phyloP scores from a whole-genome alignment of 2,888 invertebrate genomes.

The Parnassius orleans region DNA sequence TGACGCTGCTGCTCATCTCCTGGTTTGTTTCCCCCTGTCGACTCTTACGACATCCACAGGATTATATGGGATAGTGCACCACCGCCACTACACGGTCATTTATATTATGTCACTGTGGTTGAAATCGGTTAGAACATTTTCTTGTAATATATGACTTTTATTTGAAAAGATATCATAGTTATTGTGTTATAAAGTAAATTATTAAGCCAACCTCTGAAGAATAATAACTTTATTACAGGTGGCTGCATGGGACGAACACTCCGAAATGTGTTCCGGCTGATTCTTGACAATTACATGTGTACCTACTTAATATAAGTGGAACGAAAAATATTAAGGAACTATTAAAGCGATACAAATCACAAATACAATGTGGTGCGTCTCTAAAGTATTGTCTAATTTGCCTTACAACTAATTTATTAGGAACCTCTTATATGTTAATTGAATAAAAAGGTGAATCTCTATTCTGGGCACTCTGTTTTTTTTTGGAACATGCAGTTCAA shows the following conservation, averaged over 20 bases:
- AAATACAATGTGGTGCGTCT: neutral
- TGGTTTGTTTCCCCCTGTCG: too few relatives aligned
- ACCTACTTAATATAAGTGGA: constrained; percentile 13
- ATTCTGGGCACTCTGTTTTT: neutral
- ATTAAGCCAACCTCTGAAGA: too few relatives aligned
- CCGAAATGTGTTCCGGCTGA: constrained; percentile 90
- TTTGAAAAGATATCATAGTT: too few relatives aligned
- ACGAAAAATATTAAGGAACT: constrained; percentile 2
- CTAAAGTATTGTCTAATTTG: constrained; percentile 14
- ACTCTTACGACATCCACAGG: too few relatives aligned
- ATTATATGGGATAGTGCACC: too few relatives aligned
- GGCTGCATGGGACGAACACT: constrained; percentile 93
- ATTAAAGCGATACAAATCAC: neutral
- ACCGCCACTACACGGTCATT: too few relatives aligned
- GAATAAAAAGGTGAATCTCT: constrained; percentile 5
- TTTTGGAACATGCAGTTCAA: neutral
- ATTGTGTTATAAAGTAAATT: too few relatives aligned
- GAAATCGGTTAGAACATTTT: too few relatives aligned
- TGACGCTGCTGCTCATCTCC: too few relatives aligned
- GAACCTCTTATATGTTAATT: neutral
- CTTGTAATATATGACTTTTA: too few relatives aligned
- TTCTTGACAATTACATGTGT: constrained; percentile 1
- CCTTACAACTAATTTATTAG: constrained; percentile 9
- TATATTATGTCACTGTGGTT: too few relatives aligned
- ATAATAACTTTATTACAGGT: constrained; percentile 79